A percentile compares a stretch with the other conserved stretches of the same genome.
Evolutionary conservation across 2,888 invertebrate species (phyloP).

Genomic region (Syritta pipiens): DNA sequence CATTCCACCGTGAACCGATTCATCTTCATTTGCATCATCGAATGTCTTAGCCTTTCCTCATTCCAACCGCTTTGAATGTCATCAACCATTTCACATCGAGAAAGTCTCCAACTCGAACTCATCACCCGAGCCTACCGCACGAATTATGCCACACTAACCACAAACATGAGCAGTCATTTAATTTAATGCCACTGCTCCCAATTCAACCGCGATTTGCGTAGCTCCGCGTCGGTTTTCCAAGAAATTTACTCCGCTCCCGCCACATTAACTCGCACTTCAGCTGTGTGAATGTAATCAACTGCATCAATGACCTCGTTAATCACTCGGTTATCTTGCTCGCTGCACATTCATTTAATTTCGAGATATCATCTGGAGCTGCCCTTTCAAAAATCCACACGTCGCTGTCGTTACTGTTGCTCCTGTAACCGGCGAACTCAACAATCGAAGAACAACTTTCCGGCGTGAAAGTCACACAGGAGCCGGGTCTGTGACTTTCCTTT

Average conservation of each 20-base stretch:
- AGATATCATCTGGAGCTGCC: conserved; percentile 61
- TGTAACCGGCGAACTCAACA: conserved; percentile 25
- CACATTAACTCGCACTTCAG: conserved; percentile 44
- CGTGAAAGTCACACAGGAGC: conserved; percentile 33
- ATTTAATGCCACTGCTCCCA: not conserved
- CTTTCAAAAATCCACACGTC: conserved; percentile 64
- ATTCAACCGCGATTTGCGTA: conserved; percentile 17
- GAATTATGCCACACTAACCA: too few relatives aligned
- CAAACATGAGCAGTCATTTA: not conserved
- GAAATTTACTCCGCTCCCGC: conserved; percentile 10
- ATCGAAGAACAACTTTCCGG: conserved; percentile 27
- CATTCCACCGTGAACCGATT: too few relatives aligned
- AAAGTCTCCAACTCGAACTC: too few relatives aligned
- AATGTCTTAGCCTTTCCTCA: too few relatives aligned
- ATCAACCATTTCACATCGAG: too few relatives aligned
- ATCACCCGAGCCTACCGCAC: too few relatives aligned
- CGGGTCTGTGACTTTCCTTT: conserved; percentile 47
- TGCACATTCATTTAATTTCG: conserved; percentile 54
- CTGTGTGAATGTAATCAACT: conserved; percentile 45
- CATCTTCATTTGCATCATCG: too few relatives aligned
- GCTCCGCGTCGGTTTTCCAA: conserved; percentile 8
- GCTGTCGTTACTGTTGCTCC: not conserved
- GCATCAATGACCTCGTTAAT: conserved; percentile 65
- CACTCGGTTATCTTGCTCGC: conserved; percentile 53
- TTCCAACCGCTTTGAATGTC: too few relatives aligned